Conservation (phyloP, 2,113 vertebrate species). For the Raja brachyura region DNA sequence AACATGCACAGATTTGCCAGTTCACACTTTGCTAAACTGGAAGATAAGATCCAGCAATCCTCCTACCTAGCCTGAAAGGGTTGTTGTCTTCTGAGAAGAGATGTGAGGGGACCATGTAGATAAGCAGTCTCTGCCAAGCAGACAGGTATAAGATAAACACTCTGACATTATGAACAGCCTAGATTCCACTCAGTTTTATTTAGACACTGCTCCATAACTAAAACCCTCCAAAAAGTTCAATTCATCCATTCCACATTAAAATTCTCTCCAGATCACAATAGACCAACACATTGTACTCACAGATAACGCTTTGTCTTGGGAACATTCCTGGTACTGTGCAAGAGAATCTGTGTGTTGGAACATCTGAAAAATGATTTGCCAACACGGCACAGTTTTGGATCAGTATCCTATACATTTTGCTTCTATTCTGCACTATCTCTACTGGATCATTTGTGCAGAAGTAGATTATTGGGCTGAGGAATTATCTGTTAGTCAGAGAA, state of each 20-base stretch:
- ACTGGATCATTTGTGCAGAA: background rate
- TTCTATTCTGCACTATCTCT: background rate
- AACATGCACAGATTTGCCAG: background rate
- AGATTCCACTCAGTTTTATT: background rate
- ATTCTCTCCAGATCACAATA: background rate
- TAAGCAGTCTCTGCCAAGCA: background rate
- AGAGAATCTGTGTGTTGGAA: background rate
- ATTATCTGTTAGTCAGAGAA: background rate
- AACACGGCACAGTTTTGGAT: background rate
- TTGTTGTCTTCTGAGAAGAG: background rate
- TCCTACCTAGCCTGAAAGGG: background rate
- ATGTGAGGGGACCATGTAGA: background rate
- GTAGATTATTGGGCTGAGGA: background rate
- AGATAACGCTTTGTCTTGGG: background rate
- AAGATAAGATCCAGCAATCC: background rate
- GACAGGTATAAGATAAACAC: background rate
- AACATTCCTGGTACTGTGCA: background rate
- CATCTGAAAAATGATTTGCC: background rate
- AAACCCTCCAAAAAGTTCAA: background rate
- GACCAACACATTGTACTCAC: background rate
- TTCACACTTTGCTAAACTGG: background rate
- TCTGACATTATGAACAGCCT: background rate
- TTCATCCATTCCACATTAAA: background rate
- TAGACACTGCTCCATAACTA: background rate
- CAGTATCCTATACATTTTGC: background rate